phyloP scores from a whole-genome alignment of 2,113 vertebrate genomes.

The Oreochromis aureus region DNA sequence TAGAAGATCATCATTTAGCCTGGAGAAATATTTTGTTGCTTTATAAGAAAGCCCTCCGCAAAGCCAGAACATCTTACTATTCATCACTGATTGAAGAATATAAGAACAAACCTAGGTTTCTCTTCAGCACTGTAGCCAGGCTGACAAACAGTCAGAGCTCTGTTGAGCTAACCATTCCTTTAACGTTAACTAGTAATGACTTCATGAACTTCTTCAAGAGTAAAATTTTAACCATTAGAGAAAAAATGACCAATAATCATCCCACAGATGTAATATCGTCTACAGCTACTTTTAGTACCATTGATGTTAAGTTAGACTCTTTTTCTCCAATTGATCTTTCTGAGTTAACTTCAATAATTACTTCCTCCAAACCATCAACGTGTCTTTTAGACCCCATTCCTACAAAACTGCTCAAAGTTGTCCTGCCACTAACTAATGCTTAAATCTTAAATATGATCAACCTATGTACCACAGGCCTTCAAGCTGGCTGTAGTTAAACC shows the following conservation, averaged over 20 bases:
- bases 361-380: neutral
- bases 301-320: too few relatives aligned
- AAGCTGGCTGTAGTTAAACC: too few relatives aligned
- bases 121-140: neutral
- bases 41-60: neutral
- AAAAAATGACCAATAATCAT: too few relatives aligned
- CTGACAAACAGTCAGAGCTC: neutral
- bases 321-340: too few relatives aligned
- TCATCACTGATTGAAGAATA: neutral
- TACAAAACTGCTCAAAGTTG: too few relatives aligned
- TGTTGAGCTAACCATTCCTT: fast-evolving
- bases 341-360: neutral
- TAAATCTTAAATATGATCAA: too few relatives aligned
- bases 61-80: neutral
- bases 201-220: neutral
- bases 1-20: neutral
- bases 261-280: too few relatives aligned
- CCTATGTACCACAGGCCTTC: too few relatives aligned
- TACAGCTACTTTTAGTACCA: too few relatives aligned
- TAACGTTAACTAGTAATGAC: neutral
- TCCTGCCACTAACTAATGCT: too few relatives aligned
- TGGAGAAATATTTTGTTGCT: neutral
- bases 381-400: too few relatives aligned
- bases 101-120: neutral
- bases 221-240: too few relatives aligned